Evolutionary conservation across 2,888 invertebrate species (phyloP), one percentile per base, ranked within the genome.

Genomic region (Gymnoscelis rufifasciata): DNA sequence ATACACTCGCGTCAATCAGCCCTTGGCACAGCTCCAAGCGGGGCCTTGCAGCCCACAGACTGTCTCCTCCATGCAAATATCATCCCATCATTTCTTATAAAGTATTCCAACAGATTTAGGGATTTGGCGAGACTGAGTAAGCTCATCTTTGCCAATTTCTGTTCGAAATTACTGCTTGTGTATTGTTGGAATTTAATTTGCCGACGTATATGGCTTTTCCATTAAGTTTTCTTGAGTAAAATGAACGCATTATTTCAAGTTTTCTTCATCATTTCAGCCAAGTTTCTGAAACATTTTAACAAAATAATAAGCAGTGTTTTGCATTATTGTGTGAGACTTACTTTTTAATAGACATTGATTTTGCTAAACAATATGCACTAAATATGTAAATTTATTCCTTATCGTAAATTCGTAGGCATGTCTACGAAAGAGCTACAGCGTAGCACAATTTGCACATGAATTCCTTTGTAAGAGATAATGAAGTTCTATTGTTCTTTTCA

Each of bases 1-100:
- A 78, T 76, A 64, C 71, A 75, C 69, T 71, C 67, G 71, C 72
- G 72, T 66, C 76, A 75, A 81, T 83, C 82, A 84, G 73, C 60
- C 59, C 57, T 72, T 86, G 86, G 86, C 86, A 74, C 40, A 28
- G 43, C 23, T 78, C 86, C 86, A 86, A 70, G 47, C 41, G n/a
- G 60, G 59, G 58, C 65, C 66, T 69, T 69, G 66, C 66, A 62
- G 54, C 57, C 58, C 60, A 65, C 65, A 68, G 68, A 67, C 66
- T 66, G 62, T 62, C 65, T 59, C 52, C 56, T 62, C 60, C 65
- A 58, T 51, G 44, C 49, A 54, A 54, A 51, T 40, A 11, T 38
- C 38, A 29, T 24, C 28, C 49, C 33, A 44, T 27, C 11, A 19
- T 27, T 44, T 33, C 38, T 38, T 33, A 24, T 13, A 19, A 44